These are phyloP conservation scores for Aphidius ervi DNA, from an alignment of 1,140 invertebrate genomes.

Conservation along the genomic window DNA sequence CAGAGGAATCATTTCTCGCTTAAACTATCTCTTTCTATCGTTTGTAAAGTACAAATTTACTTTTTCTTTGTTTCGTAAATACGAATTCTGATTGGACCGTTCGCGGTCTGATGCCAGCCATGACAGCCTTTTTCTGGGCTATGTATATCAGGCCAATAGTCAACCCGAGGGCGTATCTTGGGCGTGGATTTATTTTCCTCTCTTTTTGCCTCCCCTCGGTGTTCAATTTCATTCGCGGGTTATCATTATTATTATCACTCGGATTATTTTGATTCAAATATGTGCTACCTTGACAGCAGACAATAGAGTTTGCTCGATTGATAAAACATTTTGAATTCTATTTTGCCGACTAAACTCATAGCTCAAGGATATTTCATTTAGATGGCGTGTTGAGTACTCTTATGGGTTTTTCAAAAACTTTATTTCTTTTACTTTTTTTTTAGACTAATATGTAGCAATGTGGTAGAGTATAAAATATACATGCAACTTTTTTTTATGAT, in stretches of 20 bases:
- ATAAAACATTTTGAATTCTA: not conserved
- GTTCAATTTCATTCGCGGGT: constrained; percentile 28
- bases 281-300: not conserved
- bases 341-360: too few relatives aligned
- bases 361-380: too few relatives aligned
- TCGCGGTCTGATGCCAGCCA: constrained; percentile 43
- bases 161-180: constrained; percentile 48
- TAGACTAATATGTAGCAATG: too few relatives aligned
- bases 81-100: constrained; percentile 49
- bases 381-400: too few relatives aligned
- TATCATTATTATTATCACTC: constrained; percentile 38
- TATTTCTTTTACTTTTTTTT: too few relatives aligned
- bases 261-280: constrained; percentile 8
- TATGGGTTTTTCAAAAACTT: too few relatives aligned
- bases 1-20: too few relatives aligned
- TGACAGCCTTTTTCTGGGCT: constrained; percentile 47
- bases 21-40: too few relatives aligned
- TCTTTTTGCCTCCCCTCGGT: not conserved
- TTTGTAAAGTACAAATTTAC: constrained; percentile 26
- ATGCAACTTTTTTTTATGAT: too few relatives aligned
- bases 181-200: constrained; percentile 38
- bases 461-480: too few relatives aligned
- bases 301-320: not conserved
- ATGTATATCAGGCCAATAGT: constrained; percentile 52
- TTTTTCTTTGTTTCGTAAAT: constrained; percentile 46